These are phyloP conservation scores for Apodemus speciosus DNA, from an alignment of 2,113 vertebrate genomes.

Conservation along the genomic window DNA sequence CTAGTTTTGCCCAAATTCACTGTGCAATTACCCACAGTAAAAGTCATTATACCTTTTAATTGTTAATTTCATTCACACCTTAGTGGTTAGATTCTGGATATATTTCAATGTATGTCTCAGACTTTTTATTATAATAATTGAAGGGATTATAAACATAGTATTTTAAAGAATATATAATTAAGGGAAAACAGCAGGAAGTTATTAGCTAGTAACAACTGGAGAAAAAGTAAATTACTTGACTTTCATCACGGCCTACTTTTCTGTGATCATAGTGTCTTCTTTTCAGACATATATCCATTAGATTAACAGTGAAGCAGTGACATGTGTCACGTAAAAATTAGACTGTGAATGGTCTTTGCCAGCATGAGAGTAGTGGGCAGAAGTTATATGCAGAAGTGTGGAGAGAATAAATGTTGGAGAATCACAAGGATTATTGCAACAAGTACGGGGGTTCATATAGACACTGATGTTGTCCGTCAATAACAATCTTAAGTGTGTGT, in stretches of 20 bases:
- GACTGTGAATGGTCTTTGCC: slow-evolving; percentile 45
- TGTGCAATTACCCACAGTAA: slow-evolving; percentile 82
- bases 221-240: slow-evolving; percentile 40
- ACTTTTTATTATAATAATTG: slow-evolving; percentile 74
- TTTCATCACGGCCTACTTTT: slow-evolving; percentile 50
- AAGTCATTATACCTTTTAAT: slow-evolving; percentile 89
- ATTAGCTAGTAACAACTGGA: slow-evolving; percentile 56
- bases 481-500: slow-evolving; percentile 7
- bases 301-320: slow-evolving; percentile 63
- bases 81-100: slow-evolving; percentile 68
- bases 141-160: slow-evolving; percentile 68
- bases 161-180: slow-evolving; percentile 61
- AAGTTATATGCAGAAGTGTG: neutral
- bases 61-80: slow-evolving; percentile 87
- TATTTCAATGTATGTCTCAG: slow-evolving; percentile 78
- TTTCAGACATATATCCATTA: slow-evolving; percentile 44
- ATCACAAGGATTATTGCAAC: slow-evolving; percentile 46
- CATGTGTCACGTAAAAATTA: slow-evolving; percentile 19
- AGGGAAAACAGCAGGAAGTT: slow-evolving; percentile 73
- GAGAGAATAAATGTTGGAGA: neutral
- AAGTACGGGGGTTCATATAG: slow-evolving; percentile 11
- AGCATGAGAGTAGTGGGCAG: slow-evolving; percentile 44
- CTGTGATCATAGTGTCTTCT: slow-evolving; percentile 8
- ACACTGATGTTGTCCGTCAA: neutral
- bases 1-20: slow-evolving; percentile 82